Conservation (phyloP, 2,113 vertebrate genomes). For the Trinectes maculatus region DNA sequence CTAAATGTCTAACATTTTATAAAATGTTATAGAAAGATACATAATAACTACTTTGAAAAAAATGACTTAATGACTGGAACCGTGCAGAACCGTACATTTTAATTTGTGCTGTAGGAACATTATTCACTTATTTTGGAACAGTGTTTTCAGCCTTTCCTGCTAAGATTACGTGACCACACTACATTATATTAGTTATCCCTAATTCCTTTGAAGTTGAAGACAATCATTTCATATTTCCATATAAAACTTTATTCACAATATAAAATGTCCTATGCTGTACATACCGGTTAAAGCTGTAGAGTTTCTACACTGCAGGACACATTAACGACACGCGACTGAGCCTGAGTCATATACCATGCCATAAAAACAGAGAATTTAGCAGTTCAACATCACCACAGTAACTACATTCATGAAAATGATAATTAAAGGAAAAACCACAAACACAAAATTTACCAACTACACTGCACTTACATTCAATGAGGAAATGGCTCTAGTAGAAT, state of each 20-base stretch:
- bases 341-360: slow-evolving; percentile 64
- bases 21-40: no score
- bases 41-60: no score
- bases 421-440: slow-evolving; percentile 5
- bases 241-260: slow-evolving; percentile 89
- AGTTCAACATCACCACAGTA: slow-evolving; percentile 43
- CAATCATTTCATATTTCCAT: slow-evolving; percentile 31
- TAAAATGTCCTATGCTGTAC: slow-evolving; percentile 85
- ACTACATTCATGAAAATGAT: slow-evolving; percentile 15
- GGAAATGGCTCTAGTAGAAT: slow-evolving; percentile 14
- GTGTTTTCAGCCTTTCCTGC: no score
- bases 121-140: no score
- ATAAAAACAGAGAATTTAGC: slow-evolving; percentile 27
- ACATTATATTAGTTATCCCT: no score
- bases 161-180: no score
- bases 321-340: slow-evolving; percentile 55
- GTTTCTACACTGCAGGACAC: slow-evolving; percentile 61
- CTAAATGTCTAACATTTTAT: no score
- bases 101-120: no score
- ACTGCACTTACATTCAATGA: slow-evolving; percentile 40
- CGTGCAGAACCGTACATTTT: no score
- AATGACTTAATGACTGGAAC: no score
- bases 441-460: slow-evolving; percentile 48
- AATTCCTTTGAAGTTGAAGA: no score
- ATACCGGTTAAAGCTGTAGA: slow-evolving; percentile 33